These are phyloP conservation scores for Aethes cnicana DNA, from an alignment of 2,888 invertebrate genomes.

Conservation along the genomic window DNA sequence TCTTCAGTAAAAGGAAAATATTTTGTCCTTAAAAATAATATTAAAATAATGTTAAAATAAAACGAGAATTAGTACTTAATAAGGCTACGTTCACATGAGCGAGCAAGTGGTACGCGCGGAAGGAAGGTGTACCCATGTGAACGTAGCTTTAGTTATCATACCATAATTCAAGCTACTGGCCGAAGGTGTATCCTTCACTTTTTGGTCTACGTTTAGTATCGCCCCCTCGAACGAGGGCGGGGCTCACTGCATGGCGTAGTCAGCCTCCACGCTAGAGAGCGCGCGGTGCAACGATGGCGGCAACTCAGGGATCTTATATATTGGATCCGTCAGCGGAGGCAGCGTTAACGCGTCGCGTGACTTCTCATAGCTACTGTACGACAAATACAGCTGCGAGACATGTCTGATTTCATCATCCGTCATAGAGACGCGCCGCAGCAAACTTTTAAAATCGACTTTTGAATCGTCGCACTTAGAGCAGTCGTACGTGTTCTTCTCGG, in stretches of 20 bases:
- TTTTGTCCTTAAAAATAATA: no score
- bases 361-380: conserved; percentile 64
- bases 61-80: no score
- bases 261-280: conserved; percentile 56
- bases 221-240: not conserved
- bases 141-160: no score
- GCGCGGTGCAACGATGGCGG: conserved; percentile 58
- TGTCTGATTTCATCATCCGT: conserved; percentile 64
- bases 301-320: conserved; percentile 65
- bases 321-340: conserved; percentile 70
- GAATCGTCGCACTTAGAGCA: conserved; percentile 67
- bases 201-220: not conserved
- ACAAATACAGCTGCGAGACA: conserved; percentile 64
- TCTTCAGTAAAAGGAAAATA: no score
- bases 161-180: no score
- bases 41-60: no score
- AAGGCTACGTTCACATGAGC: no score
- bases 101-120: no score
- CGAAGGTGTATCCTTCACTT: no score
- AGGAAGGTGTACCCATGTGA: no score
- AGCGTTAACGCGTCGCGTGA: conserved; percentile 57
- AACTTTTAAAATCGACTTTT: conserved; percentile 59
- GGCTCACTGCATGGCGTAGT: conserved; percentile 51
- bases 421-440: conserved; percentile 62
- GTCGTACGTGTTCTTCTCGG: conserved; percentile 47